A percentile compares a stretch with the other conserved stretches of the same genome.
phyloP scores from a whole-genome alignment of 1,140 invertebrate genomes.

The Drosophila miranda region DNA sequence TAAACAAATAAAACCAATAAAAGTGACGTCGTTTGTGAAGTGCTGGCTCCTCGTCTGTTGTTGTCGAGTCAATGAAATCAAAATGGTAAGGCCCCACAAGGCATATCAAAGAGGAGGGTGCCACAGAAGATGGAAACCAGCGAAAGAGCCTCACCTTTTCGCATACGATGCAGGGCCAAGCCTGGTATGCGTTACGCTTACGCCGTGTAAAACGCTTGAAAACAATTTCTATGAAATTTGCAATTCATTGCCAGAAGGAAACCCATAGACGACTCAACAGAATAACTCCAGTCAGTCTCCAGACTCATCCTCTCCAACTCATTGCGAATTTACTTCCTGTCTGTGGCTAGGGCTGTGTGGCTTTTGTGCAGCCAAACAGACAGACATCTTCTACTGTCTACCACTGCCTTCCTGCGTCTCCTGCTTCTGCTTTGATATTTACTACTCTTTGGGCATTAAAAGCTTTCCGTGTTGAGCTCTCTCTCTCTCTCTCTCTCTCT shows the following conservation, averaged over 20 bases:
- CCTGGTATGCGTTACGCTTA: constrained; percentile 70
- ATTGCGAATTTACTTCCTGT: constrained; percentile 51
- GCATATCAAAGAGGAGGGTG: constrained; percentile 1
- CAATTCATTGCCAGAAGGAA: constrained; percentile 56
- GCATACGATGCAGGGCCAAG: not conserved
- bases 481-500: not conserved
- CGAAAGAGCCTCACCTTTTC: too few relatives aligned
- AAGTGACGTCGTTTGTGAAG: constrained; percentile 40
- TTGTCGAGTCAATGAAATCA: constrained; percentile 50
- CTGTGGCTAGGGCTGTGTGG: constrained; percentile 32
- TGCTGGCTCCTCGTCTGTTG: constrained; percentile 1
- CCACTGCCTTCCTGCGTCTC: not conserved
- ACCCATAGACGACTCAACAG: constrained; percentile 12
- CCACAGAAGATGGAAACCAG: not conserved
- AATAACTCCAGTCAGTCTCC: not conserved
- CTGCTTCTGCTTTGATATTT: constrained; percentile 36
- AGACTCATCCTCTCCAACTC: constrained; percentile 14
- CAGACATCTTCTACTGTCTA: too few relatives aligned
- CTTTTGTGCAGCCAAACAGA: constrained; percentile 28
- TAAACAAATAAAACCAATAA: constrained; percentile 54
- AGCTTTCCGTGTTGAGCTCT: constrained; percentile 42
- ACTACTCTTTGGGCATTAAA: constrained; percentile 69
- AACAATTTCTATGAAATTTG: constrained; percentile 70
- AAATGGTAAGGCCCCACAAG: constrained; percentile 17
- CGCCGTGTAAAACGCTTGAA: constrained; percentile 62